Conservation (phyloP, 2,113 vertebrate species). For the Promerops cafer region DNA sequence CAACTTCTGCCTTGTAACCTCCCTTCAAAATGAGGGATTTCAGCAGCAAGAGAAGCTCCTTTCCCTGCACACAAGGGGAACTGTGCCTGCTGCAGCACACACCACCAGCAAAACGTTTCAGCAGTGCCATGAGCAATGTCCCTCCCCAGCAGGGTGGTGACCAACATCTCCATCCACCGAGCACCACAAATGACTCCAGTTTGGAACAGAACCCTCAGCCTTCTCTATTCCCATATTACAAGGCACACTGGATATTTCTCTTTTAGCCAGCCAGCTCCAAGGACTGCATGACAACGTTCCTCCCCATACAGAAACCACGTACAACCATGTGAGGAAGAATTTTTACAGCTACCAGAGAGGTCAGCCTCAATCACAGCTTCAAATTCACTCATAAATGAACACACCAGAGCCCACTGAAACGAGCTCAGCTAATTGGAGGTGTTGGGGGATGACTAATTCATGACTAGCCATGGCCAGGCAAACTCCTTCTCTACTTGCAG, state of each 20-base stretch:
- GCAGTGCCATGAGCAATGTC: neutral
- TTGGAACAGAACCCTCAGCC: neutral
- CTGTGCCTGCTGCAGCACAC: neutral
- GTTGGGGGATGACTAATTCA: neutral
- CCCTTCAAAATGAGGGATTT: neutral
- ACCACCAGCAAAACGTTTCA: neutral
- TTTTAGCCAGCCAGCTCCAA: neutral
- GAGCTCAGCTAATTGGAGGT: neutral
- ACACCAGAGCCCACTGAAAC: neutral
- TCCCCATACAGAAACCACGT: neutral
- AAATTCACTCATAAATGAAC: neutral
- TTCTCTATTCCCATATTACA: neutral
- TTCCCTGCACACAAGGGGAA: neutral
- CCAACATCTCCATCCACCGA: neutral
- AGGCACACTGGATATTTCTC: neutral
- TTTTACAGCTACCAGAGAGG: neutral
- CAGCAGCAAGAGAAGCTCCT: neutral
- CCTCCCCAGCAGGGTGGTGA: neutral
- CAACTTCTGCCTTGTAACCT: neutral
- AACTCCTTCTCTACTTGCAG: neutral
- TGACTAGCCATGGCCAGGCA: neutral
- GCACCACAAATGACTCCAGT: neutral
- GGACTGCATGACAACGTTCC: accelerated
- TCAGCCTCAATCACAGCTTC: neutral
- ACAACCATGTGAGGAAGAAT: neutral